Evolutionary conservation across 2,888 invertebrate species (phyloP), one percentile per base, ranked within the genome.

Genomic region (Papilio gigon): DNA sequence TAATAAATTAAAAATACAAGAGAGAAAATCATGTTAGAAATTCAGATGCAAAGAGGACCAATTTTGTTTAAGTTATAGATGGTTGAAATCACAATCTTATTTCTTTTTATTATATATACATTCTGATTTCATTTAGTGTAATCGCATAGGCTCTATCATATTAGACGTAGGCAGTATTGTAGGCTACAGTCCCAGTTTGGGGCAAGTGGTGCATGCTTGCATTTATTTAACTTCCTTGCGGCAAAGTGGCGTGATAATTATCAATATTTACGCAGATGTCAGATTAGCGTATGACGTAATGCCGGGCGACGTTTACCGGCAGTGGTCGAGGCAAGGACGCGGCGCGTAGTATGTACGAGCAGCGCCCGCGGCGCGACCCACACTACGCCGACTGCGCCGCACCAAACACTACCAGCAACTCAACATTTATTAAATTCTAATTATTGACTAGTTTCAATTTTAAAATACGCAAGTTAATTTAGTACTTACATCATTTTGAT

Each of bases 211-310:
- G 84, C 85, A 82, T 75, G 83, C 82, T 72, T 75, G 84, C 80
- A 78, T 75, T 80, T 79, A 78, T 80, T 75, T 77, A 74, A 79
- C 79, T 81, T 81, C 81, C 80, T 81, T 77, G 75, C 78, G 72
- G 78, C 77, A 79, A 76, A 78, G 84, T 87, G 87, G 85, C 83
- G 85, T 86, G 86, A 86, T 86, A 84, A 82, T 84, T 82, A 83
- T 86, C 87, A 89, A 90, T 90, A 90, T 91, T 91, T 89, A 87
- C 86, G 80, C 86, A 87, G 85, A 87, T 88, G 80, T 82, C 84
- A 85, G 78, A 80, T 77, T 73, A 77, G 75, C 77, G 79, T 76
- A 80, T 89, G 89, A 89, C 88, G 88, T 89, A 87, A 89, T 84
- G 68, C 71, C 64, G 62, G 69, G 65, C 78, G 76, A 76, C 76